Base-by-base conservation (phyloP, 2,888 invertebrate species). In the Noctua janthina region DNA sequence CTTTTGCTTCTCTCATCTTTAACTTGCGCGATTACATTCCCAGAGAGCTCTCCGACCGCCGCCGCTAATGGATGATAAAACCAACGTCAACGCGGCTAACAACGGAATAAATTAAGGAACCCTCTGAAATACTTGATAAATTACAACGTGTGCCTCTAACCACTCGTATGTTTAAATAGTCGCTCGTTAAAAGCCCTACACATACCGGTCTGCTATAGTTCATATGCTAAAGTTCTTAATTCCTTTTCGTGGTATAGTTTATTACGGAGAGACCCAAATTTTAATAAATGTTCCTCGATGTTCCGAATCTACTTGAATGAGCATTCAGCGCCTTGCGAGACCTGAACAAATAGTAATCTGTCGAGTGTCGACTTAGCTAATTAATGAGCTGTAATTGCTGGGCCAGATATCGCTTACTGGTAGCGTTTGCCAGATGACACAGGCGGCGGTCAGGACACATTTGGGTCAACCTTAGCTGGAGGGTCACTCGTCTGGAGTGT, bases 61-160 rank as follows among this genome's bases (percentile, higher is more conserved):
- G 88, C 90, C 91, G 90, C 91, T 94, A 94, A 94, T 93, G 94
- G 93, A 93, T 92, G 93, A 93, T 94, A 93, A 94, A 94, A 94
- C 93, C 93, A 91, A 94, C 94, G 92, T 92, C 93, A 92, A 92
- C 91, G 92, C 90, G 90, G 87, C 92, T 93, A 92, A 93, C 93
- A 93, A 91, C 92, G 88, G 93, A 93, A 94, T 93, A 93, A 94
- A 94, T 94, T 94, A 93, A 92, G 90, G 89, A 91, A 92, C 92
- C 92, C 92, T 91, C 91, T 90, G 90, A 93, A 94, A 93, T 93
- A 90, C 91, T 92, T 93, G 92, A 94, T 94, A 92, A 94, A 94
- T 94, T 93, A 91, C 91, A 90, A 90, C 88, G 86, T 88, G 86
- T 88, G 91, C 87, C 89, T 90, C 87, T 88, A 89, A 90, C 90